These are phyloP conservation scores for Siniperca knerii DNA, from an alignment of 2,113 vertebrate species.

Conservation along the genomic window DNA sequence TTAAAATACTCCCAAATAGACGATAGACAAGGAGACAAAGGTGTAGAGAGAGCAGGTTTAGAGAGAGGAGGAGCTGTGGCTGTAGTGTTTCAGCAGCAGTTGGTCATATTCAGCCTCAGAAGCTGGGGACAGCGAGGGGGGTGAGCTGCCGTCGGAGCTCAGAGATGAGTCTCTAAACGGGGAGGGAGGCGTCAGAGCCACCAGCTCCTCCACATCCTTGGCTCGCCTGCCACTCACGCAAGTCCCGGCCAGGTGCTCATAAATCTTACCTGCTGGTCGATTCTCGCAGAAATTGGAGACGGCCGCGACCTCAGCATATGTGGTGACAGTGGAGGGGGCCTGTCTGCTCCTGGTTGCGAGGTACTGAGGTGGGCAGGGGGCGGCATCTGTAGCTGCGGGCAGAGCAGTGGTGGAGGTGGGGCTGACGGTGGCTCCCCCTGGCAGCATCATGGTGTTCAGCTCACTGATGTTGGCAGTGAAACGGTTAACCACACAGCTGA, in stretches of 20 bases:
- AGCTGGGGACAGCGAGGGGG: conserved; percentile 89
- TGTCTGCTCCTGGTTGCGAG: conserved; percentile 87
- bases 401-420: conserved; percentile 76
- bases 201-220: conserved; percentile 87
- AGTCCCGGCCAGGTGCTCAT: conserved; percentile 83
- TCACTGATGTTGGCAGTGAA: conserved; percentile 98
- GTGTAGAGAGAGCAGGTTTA: conserved; percentile 67
- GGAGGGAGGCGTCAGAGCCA: conserved; percentile 94
- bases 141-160: conserved; percentile 90
- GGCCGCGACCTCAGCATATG: conserved; percentile 90
- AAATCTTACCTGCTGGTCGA: conserved; percentile 73
- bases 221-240: conserved; percentile 84
- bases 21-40: background rate
- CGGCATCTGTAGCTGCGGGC: conserved; percentile 82
- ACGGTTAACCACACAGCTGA: conserved; percentile 96
- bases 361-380: conserved; percentile 87
- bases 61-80: conserved; percentile 98
- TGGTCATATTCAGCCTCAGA: conserved; percentile 95
- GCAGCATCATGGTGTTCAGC: conserved; percentile 96
- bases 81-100: conserved; percentile 94
- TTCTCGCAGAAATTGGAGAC: conserved; percentile 85
- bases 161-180: conserved; percentile 95
- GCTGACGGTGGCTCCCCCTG: conserved; percentile 75
- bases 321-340: conserved; percentile 89
- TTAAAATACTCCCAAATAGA: conserved; percentile 16